Evolutionary conservation across 53 echinoderm and acorn worm species (phyloP).

Genomic region (Apostichopus leukothele): DNA sequence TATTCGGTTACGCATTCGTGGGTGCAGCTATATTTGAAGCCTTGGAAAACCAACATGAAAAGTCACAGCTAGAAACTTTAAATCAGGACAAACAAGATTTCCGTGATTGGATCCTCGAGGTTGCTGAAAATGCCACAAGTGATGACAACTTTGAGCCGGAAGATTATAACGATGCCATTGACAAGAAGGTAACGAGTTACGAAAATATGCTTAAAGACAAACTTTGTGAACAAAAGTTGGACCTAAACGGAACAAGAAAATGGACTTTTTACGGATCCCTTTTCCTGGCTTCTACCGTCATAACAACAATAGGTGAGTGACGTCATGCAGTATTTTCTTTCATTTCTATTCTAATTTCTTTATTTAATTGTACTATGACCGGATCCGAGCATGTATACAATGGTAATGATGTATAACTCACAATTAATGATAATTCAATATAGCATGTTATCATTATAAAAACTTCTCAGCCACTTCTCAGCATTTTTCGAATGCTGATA

Average conservation of each 20-base stretch:
- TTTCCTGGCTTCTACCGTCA: constrained; percentile 80
- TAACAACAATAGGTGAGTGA: constrained; percentile 90
- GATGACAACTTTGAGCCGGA: neutral
- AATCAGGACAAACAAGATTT: constrained; percentile 31
- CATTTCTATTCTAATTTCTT: too few relatives aligned
- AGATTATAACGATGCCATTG: neutral
- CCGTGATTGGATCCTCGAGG: constrained; percentile 36
- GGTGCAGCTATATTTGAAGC: constrained; percentile 82
- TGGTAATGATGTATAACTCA: too few relatives aligned
- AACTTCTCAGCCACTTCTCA: too few relatives aligned
- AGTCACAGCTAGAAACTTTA: neutral
- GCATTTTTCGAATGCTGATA: too few relatives aligned
- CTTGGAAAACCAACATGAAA: constrained; percentile 58
- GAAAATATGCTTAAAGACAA: constrained; percentile 40
- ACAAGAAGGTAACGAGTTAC: neutral
- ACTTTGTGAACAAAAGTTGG: constrained; percentile 23
- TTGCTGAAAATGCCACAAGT: neutral
- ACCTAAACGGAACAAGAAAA: constrained; percentile 39
- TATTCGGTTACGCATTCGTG: constrained; percentile 76
- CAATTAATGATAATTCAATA: too few relatives aligned
- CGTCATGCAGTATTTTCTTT: too few relatives aligned
- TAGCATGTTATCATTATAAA: too few relatives aligned
- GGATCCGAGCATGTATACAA: too few relatives aligned
- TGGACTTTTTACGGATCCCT: constrained; percentile 88
- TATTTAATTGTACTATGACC: too few relatives aligned